A percentile compares a stretch with the other conserved stretches of the same genome.
Evolutionary conservation across 2,797 vertebrate genomes (phyloP).

Genomic region (Enteromius mattozi): DNA sequence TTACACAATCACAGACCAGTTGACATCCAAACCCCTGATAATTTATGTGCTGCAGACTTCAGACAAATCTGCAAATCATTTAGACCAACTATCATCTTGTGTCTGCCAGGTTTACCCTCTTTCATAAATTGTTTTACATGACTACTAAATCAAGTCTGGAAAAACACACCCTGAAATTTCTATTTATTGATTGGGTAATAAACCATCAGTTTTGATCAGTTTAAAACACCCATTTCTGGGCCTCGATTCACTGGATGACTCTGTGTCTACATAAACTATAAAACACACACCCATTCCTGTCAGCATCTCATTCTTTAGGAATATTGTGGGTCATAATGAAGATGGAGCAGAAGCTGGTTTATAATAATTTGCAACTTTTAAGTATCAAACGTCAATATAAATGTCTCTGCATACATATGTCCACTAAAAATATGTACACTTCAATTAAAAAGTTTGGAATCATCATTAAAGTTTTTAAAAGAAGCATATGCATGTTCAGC

Average conservation of each 20-base stretch:
- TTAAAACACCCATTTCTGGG: conserved; percentile 6
- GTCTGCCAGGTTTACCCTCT: background rate
- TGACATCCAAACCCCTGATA: background rate
- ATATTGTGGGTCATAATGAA: background rate
- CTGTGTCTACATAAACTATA: background rate
- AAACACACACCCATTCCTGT: conserved; percentile 5
- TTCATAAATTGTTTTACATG: background rate
- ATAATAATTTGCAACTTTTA: background rate
- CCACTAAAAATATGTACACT: background rate
- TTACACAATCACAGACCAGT: background rate
- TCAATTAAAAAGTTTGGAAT: background rate
- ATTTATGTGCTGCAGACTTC: background rate
- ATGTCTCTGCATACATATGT: background rate
- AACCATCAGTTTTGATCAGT: background rate
- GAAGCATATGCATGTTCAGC: background rate
- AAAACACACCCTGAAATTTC: background rate
- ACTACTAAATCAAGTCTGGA: conserved; percentile 4
- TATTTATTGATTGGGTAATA: background rate
- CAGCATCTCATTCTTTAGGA: background rate
- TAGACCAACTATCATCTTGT: conserved; percentile 3
- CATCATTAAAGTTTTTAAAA: background rate
- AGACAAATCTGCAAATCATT: background rate
- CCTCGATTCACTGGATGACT: background rate
- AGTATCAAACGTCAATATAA: background rate
- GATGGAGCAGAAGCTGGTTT: background rate